Base-by-base conservation (phyloP, 2,797 vertebrate genomes). In the Aldrovandia affinis region DNA sequence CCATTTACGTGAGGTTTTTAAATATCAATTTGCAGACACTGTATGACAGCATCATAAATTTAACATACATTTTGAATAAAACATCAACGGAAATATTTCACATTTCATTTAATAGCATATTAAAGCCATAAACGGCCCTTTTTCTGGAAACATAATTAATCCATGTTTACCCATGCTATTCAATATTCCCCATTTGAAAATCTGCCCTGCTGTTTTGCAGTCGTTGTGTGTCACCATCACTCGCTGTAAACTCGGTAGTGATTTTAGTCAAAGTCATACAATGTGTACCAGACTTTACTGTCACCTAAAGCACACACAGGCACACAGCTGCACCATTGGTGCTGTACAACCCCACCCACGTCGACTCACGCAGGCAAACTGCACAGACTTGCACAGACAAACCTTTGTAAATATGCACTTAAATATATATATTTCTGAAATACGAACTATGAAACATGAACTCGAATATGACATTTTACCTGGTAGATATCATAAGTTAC, bases 361-460 rank as follows among this genome's bases (percentile, higher is more conserved):
- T 28, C 10, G 6, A 15, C 68, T 39, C 39, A 2, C 42, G 65
- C 33, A 33, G 50, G 22, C 59, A 68, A 25, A 52, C 57, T n/a
- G n/a, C n/a, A n/a, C n/a, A n/a, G n/a, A 61, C 15, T 61, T 73
- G 4, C 55, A 83, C 30, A 50, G 59, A 33, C 52, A 78, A 42
- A 68, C 68, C 25, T 83, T 54, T n/a, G 20, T 14, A 36, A 83
- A 83, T n/a, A 61, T 61, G 57, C n/a, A 9, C 5, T n/a, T 25
- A 61, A 4, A 61, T n/a, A n/a, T n/a, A n/a, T n/a, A n/a, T n/a
- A n/a, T n/a, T n/a, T n/a, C n/a, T n/a, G n/a, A n/a, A n/a, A n/a
- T n/a, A n/a, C n/a, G n/a, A n/a, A n/a, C n/a, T n/a, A n/a, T n/a
- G n/a, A n/a, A n/a, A n/a, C n/a, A n/a, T n/a, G n/a, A n/a, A n/a